Evolutionary conservation across 92 coral and sea anemone species (phyloP), one percentile per base, ranked within the genome.

Genomic region (Scolanthus callimorphus): DNA sequence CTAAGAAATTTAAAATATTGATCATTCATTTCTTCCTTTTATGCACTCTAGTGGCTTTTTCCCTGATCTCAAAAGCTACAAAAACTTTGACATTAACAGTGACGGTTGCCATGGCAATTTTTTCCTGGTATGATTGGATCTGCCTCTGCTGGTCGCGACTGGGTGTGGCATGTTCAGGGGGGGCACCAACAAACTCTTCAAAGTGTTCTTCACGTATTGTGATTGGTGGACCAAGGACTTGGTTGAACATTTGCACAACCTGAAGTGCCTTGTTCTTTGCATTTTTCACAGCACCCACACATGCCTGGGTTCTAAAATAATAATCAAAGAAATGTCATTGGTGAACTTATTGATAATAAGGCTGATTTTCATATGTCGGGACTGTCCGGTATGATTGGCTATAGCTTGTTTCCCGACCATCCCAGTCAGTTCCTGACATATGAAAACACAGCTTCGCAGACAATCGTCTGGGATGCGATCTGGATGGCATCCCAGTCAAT

Each of bases 231-330:
- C 98, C 98, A 39, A 92, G 71, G n/a, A 71, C 65, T 51, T 92
- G 98, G 47, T 89, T 81, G 24, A 92, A 81, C 65, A 90, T 79
- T 69, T 76, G 91, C 38, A 86, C 94, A 39, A 92, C 88, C 51
- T 92, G 97, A 44, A 81, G 58, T 21, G 98, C 96, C 63, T 92
- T 92, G 62, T 69, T 90, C 73, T 73, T 89, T 12, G 96, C 98
- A 89, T 92, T 92, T 57, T 63, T 83, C 29, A 92, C 96, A 15
- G 98, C 98, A 58, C 72, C 68, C 2, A 92, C 86, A 78, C 98
- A 92, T 15, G 98, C 96, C 72, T 92, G 94, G 39, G 94, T 72
- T 51, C 98, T 92, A 63, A 25, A 71, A 25, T 27, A 17, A 13
- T 21, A 45, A 0, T 11, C 23, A 34, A 34, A n/a, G n/a, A n/a